Base-by-base conservation (phyloP, 1,140 invertebrate species). In the Tetranychus urticae region DNA sequence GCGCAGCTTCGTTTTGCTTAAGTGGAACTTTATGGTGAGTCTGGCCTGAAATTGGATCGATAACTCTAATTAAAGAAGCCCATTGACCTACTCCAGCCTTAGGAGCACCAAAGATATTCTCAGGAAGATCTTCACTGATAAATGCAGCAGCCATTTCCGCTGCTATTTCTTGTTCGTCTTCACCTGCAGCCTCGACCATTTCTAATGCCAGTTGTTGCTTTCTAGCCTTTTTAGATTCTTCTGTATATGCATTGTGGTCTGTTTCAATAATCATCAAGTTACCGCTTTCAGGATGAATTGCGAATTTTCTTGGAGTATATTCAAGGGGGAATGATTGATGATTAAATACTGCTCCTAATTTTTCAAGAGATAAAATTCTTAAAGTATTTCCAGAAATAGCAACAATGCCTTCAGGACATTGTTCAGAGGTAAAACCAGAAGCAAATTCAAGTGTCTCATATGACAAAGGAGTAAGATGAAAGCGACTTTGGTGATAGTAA, bases 381-480 rank as follows among this genome's bases (percentile, higher is more conserved):
- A 99, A 75, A 0, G 93, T 98, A 68, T 98, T 98, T 1, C 88
- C 88, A 0, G 92, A 94, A 72, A 99, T 98, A 0, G 96, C 94
- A 7, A 99, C 96, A 66, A 99, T 94, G 65, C 93, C 96, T 74
- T 99, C 96, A 1, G 91, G 89, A 78, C 94, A 99, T 72, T 99
- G 94, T 74, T 98, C 93, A 62, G 90, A 96, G 61, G 89, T 89
- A 71, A 97, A 99, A 12, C 92, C 91, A 0, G 91, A 92, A 1
- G 96, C 94, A 76, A 93, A 97, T 70, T 98, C 96, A 33, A 99
- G 73, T 55, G 86, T 86, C 74, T 97, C 91, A 69, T 97, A 97
- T 0, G 90, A 96, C 0, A 97, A 71, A 1, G 93, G 92, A 0
- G 92, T 97, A 8, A 97, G 75, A 74, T 97, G 91, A 69, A 92